Evolutionary conservation across 2,888 invertebrate species (phyloP).

Genomic region (Leucophenga montana): DNA sequence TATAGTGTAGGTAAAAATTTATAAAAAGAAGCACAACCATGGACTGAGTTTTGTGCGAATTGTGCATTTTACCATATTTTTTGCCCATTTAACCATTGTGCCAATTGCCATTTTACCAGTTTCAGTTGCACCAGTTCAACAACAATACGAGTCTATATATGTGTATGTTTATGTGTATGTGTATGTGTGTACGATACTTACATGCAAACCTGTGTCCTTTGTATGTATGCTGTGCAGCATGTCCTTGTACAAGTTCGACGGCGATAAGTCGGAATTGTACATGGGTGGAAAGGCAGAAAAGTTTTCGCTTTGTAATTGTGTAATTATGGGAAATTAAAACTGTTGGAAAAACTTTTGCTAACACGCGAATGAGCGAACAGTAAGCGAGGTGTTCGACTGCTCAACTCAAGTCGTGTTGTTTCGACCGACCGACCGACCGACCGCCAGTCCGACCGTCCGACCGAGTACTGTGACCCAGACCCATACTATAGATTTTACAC

Average conservation of each 20-base stretch:
- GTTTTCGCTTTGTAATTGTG: slow-evolving; percentile 68
- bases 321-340: slow-evolving; percentile 68
- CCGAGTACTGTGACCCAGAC: neutral
- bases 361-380: slow-evolving; percentile 50
- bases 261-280: slow-evolving; percentile 24
- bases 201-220: slow-evolving; percentile 52
- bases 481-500: neutral
- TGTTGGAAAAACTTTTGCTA: slow-evolving; percentile 62
- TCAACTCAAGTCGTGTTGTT: neutral
- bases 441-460: too few species aligned
- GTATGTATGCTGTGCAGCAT: slow-evolving; percentile 62
- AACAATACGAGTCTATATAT: slow-evolving; percentile 25
- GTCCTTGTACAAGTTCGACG: slow-evolving; percentile 51
- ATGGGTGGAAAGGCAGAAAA: slow-evolving; percentile 57
- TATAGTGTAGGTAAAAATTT: too few species aligned
- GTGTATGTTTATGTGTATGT: slow-evolving; percentile 40
- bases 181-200: slow-evolving; percentile 14
- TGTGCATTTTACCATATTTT: slow-evolving; percentile 18
- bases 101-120: slow-evolving; percentile 2
- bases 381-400: slow-evolving; percentile 6
- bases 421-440: too few species aligned
- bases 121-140: neutral
- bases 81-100: neutral
- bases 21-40: neutral
- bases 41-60: slow-evolving; percentile 22